phyloP scores from a whole-genome alignment of 2,797 vertebrate genomes.

The Coilia nasus region DNA sequence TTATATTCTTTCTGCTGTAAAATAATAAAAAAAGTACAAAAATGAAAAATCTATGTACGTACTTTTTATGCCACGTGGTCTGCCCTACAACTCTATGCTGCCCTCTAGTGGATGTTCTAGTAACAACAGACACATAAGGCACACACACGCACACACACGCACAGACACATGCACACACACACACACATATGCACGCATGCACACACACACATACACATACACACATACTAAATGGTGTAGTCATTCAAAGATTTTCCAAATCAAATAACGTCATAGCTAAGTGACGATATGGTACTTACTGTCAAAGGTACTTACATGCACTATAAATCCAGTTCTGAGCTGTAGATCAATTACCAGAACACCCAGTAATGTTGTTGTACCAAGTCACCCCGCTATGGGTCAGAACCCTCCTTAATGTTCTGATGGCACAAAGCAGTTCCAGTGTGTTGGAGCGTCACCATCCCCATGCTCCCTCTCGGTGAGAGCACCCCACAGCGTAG shows the following conservation, averaged over 20 bases:
- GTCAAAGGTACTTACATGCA: neutral
- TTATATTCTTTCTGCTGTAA: conserved; percentile 99
- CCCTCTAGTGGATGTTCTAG: neutral
- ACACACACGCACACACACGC: neutral
- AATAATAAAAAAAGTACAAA: conserved; percentile 97
- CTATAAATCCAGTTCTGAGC: neutral
- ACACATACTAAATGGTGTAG: neutral
- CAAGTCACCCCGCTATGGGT: conserved; percentile 20
- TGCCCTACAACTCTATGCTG: neutral
- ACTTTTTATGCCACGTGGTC: conserved; percentile 58
- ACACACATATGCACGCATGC: too few relatives aligned
- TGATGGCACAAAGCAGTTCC: neutral
- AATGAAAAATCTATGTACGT: conserved; percentile 76
- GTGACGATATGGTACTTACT: neutral
- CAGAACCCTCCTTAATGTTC: neutral
- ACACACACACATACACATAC: neutral
- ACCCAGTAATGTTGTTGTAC: neutral
- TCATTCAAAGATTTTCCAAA: neutral
- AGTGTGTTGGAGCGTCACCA: neutral
- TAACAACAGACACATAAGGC: neutral
- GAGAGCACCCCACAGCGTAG: neutral
- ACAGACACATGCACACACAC: too few relatives aligned
- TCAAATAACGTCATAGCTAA: neutral
- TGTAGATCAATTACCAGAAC: neutral
- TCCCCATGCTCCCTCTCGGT: neutral